Evolutionary conservation across 2,888 invertebrate genomes (phyloP).

Genomic region (Lacanobia wlatinum): DNA sequence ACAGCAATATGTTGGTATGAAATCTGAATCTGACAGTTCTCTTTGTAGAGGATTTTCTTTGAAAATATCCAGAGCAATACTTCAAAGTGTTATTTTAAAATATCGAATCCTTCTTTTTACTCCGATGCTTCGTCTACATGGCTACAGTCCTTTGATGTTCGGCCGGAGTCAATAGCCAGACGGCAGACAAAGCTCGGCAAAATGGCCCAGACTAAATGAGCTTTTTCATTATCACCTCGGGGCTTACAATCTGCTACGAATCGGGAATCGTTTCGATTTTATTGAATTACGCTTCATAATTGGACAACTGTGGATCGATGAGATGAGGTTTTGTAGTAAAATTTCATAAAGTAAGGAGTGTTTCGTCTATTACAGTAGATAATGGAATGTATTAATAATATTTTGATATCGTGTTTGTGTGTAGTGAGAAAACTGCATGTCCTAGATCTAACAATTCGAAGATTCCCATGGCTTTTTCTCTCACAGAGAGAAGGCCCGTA

Average conservation of each 20-base stretch:
- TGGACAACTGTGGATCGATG: conserved; percentile 47
- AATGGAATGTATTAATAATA: no score
- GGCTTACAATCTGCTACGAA: conserved; percentile 52
- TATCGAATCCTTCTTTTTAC: conserved; percentile 21
- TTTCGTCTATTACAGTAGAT: no score
- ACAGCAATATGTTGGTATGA: conserved; percentile 31
- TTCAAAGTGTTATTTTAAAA: conserved; percentile 39
- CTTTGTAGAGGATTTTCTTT: conserved; percentile 17
- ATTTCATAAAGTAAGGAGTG: no score
- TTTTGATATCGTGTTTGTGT: neutral
- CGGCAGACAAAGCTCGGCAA: conserved; percentile 53
- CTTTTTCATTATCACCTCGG: conserved; percentile 64
- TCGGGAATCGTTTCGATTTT: conserved; percentile 55
- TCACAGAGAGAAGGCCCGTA: no score
- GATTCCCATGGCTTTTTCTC: neutral
- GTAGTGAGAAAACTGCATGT: neutral
- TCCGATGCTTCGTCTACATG: conserved; percentile 33
- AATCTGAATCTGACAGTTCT: conserved; percentile 29
- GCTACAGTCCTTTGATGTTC: conserved; percentile 41
- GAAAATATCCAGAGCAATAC: conserved; percentile 21
- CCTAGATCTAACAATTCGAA: no score
- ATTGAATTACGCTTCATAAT: conserved; percentile 56
- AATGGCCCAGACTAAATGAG: conserved; percentile 60
- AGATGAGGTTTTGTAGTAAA: conserved; percentile 27
- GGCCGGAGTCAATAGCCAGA: conserved; percentile 58